Evolutionary conservation across 2,888 invertebrate species (phyloP), one percentile per base, ranked within the genome.

Genomic region (Drosophila anomelani): DNA sequence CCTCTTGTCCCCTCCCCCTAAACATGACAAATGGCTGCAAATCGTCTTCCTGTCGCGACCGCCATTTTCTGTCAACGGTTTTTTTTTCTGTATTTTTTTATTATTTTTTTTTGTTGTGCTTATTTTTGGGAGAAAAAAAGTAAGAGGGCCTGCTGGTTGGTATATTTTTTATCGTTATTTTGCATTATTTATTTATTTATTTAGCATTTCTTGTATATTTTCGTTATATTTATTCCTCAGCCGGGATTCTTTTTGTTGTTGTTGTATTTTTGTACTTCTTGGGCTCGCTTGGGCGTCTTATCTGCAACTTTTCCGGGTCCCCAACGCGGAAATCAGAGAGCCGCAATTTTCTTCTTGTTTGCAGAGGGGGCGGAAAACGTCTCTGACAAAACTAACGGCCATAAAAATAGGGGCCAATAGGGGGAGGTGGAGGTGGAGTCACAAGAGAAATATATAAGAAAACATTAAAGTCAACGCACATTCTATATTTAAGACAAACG

Each of bases 11-110:
- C 70, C 46, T 34, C 49, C 70, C 79, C 67, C 76, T 72, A 78
- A 79, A 81, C 78, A 88, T 85, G 85, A 85, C 89, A 85, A 85
- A 85, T 85, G 89, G 89, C 85, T 84, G 87, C 86, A 88, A 85
- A 85, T 88, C 89, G 89, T 84, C 86, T 85, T 86, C 87, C 89
- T 86, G 86, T 80, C 89, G 86, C 88, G 84, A 63, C 80, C 80
- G 78, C 77, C 79, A 73, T 76, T 81, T 81, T 86, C 86, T 80
- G 80, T 83, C 74, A 85, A 84, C 83, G 84, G 26, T 68, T 38
- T 26, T 60, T 60, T 59, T 32, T 59, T 26, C 46, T 17, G 10
- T 29, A 13, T 60, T 6, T 39, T 20, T 53, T 34, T n/a, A 6
- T 20, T 39, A 6, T 20, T 32, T 4, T 53, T 39, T 51, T 59